Conservation (phyloP, 2,113 vertebrate genomes). For the Odocoileus virginianus region DNA sequence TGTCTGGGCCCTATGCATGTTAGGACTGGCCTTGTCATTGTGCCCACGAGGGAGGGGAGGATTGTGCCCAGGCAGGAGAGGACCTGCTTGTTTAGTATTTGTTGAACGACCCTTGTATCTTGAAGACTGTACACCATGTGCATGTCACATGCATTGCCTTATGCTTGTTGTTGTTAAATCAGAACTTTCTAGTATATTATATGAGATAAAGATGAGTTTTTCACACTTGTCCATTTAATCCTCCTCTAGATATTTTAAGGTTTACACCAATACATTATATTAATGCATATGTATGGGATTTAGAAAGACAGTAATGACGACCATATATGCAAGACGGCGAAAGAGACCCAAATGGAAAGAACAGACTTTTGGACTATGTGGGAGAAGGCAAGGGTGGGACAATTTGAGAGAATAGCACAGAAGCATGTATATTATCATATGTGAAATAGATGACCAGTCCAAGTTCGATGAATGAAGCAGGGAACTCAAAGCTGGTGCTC, state of each 20-base stretch:
- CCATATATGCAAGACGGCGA: rapidly evolving
- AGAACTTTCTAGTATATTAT: background rate
- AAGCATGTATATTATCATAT: background rate
- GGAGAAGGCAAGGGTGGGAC: background rate
- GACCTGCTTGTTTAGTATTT: background rate
- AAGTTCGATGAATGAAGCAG: background rate
- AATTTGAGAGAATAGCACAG: background rate
- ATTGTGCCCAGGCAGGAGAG: background rate
- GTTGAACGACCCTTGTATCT: background rate
- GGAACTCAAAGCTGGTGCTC: background rate
- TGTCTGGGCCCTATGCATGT: background rate
- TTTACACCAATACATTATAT: background rate
- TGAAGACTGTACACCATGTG: background rate
- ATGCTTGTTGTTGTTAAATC: background rate
- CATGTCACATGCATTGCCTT: background rate
- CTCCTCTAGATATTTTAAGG: background rate
- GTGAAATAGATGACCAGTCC: background rate
- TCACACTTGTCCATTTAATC: background rate
- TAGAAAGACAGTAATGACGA: background rate
- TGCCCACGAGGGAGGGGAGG: background rate
- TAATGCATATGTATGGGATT: background rate
- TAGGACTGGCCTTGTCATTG: background rate
- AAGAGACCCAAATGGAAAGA: background rate
- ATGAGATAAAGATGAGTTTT: background rate
- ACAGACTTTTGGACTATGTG: background rate